Evolutionary conservation across 2,113 vertebrate species (phyloP).

Genomic region (Microcebus tavaratra): DNA sequence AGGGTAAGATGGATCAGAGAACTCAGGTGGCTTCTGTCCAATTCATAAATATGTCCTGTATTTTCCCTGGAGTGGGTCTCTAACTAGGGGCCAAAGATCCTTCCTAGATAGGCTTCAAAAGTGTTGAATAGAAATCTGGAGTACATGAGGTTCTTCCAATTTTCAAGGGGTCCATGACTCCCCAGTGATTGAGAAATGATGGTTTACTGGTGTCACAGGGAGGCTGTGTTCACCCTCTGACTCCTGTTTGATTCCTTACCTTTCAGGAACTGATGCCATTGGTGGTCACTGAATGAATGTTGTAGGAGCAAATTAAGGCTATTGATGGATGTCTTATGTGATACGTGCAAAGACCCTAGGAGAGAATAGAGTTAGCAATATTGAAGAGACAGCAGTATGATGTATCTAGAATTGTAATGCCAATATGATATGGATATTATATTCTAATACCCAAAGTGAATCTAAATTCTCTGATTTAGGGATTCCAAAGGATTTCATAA

Average conservation of each 20-base stretch:
- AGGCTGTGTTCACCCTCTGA: neutral
- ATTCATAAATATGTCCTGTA: neutral
- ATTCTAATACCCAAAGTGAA: neutral
- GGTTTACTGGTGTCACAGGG: neutral
- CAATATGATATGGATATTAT: neutral
- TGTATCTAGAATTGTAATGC: neutral
- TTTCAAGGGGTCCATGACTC: neutral
- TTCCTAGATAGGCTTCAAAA: neutral
- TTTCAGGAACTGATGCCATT: neutral
- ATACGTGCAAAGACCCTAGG: neutral
- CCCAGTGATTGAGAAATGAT: neutral
- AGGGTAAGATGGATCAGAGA: neutral
- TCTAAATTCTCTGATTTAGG: neutral
- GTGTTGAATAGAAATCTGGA: neutral
- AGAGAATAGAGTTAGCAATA: neutral
- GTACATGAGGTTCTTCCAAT: neutral
- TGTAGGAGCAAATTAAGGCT: neutral
- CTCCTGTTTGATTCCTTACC: neutral
- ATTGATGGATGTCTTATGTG: neutral
- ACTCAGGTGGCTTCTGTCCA: neutral
- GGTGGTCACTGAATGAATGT: neutral
- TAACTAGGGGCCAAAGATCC: neutral
- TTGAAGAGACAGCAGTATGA: neutral
- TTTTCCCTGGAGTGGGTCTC: neutral
- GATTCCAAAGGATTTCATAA: neutral